phyloP scores from a whole-genome alignment of 2,113 vertebrate genomes.

The Microcebus ravelobensis region DNA sequence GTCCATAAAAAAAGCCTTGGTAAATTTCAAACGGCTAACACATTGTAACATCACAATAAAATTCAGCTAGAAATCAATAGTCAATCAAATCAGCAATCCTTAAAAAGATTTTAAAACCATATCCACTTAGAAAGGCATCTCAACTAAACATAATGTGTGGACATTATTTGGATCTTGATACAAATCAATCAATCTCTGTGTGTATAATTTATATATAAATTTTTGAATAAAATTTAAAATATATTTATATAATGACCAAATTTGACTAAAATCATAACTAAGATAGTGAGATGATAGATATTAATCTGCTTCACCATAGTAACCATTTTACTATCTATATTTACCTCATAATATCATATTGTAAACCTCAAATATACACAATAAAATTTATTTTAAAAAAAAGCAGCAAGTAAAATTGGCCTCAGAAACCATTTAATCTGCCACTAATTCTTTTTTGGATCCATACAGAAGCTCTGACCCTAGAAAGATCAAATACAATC shows the following conservation, averaged over 20 bases:
- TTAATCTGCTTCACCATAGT: too few relatives aligned
- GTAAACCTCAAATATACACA: too few relatives aligned
- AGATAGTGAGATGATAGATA: too few relatives aligned
- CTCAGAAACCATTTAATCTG: neutral
- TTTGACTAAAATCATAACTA: neutral
- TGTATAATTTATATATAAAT: neutral
- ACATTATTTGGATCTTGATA: neutral
- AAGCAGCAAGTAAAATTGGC: neutral
- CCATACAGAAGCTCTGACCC: neutral
- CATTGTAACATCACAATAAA: neutral
- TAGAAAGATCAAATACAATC: neutral
- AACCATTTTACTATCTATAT: too few relatives aligned
- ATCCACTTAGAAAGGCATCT: neutral
- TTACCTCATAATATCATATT: too few relatives aligned
- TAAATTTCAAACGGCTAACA: constrained; percentile 10
- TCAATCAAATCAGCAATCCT: neutral
- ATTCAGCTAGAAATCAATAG: neutral
- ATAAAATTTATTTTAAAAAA: too few relatives aligned
- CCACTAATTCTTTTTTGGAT: neutral
- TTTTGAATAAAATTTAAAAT: neutral
- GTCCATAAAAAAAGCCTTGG: neutral
- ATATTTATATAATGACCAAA: neutral
- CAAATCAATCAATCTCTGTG: neutral
- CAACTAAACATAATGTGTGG: neutral
- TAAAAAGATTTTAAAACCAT: neutral